Base-by-base conservation (phyloP, 1,140 invertebrate genomes). In the Tetraneura akinire region DNA sequence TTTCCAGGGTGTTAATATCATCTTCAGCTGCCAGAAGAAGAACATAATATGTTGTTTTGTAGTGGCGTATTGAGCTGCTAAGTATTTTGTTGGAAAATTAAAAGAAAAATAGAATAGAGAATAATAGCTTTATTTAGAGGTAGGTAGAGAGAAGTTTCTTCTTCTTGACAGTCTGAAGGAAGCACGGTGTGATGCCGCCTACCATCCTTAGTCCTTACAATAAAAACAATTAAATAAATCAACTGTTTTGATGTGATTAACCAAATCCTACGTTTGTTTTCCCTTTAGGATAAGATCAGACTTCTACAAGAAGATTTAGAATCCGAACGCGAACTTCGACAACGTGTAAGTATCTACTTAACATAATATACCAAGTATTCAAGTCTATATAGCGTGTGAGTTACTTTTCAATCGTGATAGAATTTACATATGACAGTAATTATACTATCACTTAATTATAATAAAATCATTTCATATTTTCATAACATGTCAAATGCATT, bases 291-390 rank as follows among this genome's bases (percentile, higher is more conserved):
- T 89, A 97, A 97, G 90, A 96, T 98, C 88, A 94, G 96, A 87
- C 93, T 98, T 85, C 90, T 98, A 84, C 94, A 96, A 85, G 96
- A 98, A 91, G 96, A 98, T 90, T 90, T 98, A 89, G 96, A 98
- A 91, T 92, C 91, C 87, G 96, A 98, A 90, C 93, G 96, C 87
- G 96, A 98, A 89, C 90, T 98, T 86, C 92, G 96, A 88, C 93
- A 96, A 90, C 94, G 96, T 91, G 96, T 98, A 90, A 95, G 93
- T 89, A 83, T 62, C 8, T n/a, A n/a, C n/a, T n/a, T n/a, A n/a
- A n/a, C n/a, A n/a, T n/a, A n/a, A n/a, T n/a, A n/a, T n/a, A n/a
- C n/a, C 60, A 11, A 9, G 16, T 32, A 42, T 42, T 9, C 1
- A 11, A 78, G 21, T 26, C 10, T 32, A 32, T 47, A 10, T 23